These are phyloP conservation scores for Sebastes iracundus DNA, from an alignment of 2,797 vertebrate genomes.

Conservation along the genomic window DNA sequence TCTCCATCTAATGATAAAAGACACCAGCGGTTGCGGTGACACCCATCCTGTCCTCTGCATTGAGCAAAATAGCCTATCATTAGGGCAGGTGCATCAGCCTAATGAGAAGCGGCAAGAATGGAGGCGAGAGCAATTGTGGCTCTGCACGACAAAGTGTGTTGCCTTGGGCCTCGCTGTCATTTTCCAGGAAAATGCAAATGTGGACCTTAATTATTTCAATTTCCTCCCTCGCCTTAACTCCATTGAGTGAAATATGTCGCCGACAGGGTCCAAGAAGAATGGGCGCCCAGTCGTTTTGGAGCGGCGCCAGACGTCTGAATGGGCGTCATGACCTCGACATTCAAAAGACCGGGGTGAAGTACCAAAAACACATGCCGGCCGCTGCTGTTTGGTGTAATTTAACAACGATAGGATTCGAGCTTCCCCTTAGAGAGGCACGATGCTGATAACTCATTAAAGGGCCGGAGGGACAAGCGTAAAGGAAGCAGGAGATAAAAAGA, in stretches of 20 bases:
- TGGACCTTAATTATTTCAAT: conserved; percentile 69
- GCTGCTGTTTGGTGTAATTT: conserved; percentile 58
- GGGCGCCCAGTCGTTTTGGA: conserved; percentile 45
- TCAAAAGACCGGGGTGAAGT: conserved; percentile 48
- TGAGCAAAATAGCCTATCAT: conserved; percentile 52
- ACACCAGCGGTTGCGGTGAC: conserved; percentile 8
- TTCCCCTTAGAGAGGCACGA: conserved; percentile 23
- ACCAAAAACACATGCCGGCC: conserved; percentile 39
- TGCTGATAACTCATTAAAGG: conserved; percentile 54
- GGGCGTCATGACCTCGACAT: conserved; percentile 57
- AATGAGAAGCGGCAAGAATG: conserved; percentile 63
- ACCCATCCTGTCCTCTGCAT: conserved; percentile 18
- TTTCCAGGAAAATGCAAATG: conserved; percentile 72
- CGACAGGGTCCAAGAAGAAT: conserved; percentile 33
- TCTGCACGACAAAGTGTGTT: conserved; percentile 41
- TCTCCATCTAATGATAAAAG: conserved; percentile 8
- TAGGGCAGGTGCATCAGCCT: conserved; percentile 46
- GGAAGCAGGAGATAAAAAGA: background rate
- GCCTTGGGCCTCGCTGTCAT: conserved; percentile 63
- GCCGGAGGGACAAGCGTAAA: conserved; percentile 11
- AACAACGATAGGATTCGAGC: conserved; percentile 46
- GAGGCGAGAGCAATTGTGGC: conserved; percentile 46
- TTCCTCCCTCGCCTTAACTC: conserved; percentile 43
- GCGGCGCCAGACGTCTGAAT: conserved; percentile 44
- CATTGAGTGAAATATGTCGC: conserved; percentile 51